phyloP scores from a whole-genome alignment of 2,888 invertebrate genomes.

The Aspidapion aeneum region DNA sequence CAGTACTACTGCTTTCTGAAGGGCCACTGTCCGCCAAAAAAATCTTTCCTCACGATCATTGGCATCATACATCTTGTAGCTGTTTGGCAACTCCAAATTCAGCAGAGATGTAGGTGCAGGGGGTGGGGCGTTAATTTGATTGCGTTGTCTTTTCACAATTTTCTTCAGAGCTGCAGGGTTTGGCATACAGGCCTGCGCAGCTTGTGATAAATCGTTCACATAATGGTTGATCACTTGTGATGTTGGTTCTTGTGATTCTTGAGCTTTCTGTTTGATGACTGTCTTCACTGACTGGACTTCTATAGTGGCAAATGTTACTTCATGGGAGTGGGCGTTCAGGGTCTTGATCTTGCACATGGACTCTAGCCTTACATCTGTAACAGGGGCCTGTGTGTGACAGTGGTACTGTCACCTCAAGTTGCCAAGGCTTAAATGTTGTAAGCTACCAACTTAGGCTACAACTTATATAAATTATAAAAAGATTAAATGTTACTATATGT shows the following conservation, averaged over 20 bases:
- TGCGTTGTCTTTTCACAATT: slow-evolving; percentile 3
- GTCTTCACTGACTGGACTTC: slow-evolving; percentile 5
- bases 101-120: slow-evolving; percentile 5
- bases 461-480: too few relatives aligned
- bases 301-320: too few relatives aligned
- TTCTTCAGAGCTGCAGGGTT: neutral
- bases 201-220: slow-evolving; percentile 6
- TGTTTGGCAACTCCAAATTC: neutral
- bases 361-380: too few relatives aligned
- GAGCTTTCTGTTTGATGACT: slow-evolving; percentile 2
- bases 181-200: neutral
- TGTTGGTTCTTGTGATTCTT: slow-evolving; percentile 10
- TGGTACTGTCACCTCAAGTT: too few relatives aligned
- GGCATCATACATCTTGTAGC: neutral
- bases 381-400: too few relatives aligned
- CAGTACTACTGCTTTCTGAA: slow-evolving; percentile 1
- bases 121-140: slow-evolving; percentile 6
- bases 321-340: too few relatives aligned
- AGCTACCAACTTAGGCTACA: too few relatives aligned
- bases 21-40: slow-evolving; percentile 7
- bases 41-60: slow-evolving; percentile 6
- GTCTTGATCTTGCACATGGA: too few relatives aligned
- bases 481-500: too few relatives aligned
- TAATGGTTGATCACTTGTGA: slow-evolving; percentile 7
- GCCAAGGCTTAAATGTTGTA: too few relatives aligned